Conservation (phyloP, 2,113 vertebrate genomes). For the Bubo scandiacus region DNA sequence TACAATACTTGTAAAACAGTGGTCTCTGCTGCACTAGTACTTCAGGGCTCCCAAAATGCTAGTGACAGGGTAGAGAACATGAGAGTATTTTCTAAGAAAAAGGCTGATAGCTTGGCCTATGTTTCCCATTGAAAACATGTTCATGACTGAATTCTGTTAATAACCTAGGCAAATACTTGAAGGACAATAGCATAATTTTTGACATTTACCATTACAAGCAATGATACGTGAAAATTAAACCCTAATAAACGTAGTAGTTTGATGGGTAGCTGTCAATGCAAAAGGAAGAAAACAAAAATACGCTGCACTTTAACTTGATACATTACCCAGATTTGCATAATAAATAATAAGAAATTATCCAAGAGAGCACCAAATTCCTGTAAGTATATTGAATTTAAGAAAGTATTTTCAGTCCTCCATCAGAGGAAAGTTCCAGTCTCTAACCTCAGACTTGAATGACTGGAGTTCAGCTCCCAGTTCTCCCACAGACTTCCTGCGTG, state of each 20-base stretch:
- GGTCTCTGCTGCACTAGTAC: background rate
- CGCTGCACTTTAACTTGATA: background rate
- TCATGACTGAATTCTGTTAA: background rate
- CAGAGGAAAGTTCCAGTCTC: background rate
- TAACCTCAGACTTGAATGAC: background rate
- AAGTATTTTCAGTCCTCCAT: background rate
- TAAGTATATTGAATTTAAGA: background rate
- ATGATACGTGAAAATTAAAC: background rate
- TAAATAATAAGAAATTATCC: background rate
- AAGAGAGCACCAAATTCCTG: background rate
- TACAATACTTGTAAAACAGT: background rate
- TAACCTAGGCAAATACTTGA: background rate
- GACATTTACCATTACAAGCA: background rate
- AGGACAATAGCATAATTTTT: background rate
- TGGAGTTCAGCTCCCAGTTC: background rate
- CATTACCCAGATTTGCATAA: background rate
- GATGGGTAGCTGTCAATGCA: background rate
- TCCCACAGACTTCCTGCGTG: conserved; percentile 48
- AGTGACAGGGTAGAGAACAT: background rate
- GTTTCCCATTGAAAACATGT: background rate
- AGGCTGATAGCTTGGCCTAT: background rate
- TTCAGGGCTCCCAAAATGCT: background rate
- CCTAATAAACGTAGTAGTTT: background rate
- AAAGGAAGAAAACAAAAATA: background rate
- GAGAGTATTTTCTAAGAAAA: background rate